Conservation (phyloP, 2,113 vertebrate genomes). For the Ceuthmochares aereus region DNA sequence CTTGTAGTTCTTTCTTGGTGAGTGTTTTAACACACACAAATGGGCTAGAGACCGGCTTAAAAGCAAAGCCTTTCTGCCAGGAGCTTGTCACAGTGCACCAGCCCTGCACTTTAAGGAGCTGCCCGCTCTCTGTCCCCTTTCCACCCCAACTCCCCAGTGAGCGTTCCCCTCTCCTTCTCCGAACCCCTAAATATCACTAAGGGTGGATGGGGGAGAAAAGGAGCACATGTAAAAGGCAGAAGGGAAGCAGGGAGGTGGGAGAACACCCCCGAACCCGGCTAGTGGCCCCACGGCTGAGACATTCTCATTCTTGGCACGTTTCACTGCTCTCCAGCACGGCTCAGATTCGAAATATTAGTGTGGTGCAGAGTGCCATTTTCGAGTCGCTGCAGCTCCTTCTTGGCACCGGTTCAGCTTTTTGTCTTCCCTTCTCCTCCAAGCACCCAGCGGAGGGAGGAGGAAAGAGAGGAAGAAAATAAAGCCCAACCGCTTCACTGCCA, state of each 20-base stretch:
- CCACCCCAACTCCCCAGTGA: not conserved
- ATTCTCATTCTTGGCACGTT: constrained; percentile 72
- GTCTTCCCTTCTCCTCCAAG: constrained; percentile 34
- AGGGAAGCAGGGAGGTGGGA: not conserved
- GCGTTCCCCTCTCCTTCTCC: not conserved
- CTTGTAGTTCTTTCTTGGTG: not conserved
- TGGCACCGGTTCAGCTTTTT: constrained; percentile 72
- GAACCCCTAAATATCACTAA: not conserved
- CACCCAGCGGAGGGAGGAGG: not conserved
- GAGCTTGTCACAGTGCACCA: no score
- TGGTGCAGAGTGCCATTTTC: constrained; percentile 60
- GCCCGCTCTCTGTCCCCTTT: not conserved
- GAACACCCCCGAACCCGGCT: constrained; percentile 37
- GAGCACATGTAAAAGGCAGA: constrained; percentile 27
- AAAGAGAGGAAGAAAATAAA: not conserved
- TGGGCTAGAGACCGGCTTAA: not conserved
- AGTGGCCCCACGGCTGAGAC: not conserved
- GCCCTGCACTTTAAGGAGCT: not conserved
- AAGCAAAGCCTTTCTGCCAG: not conserved
- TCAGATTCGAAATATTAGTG: constrained; percentile 63
- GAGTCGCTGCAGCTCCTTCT: constrained; percentile 66
- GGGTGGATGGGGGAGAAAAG: not conserved
- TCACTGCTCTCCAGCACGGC: constrained; percentile 33
- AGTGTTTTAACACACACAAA: not conserved
- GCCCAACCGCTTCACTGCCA: not conserved